These are phyloP conservation scores for Rissa tridactyla DNA, from an alignment of 2,113 vertebrate species.

Conservation along the genomic window DNA sequence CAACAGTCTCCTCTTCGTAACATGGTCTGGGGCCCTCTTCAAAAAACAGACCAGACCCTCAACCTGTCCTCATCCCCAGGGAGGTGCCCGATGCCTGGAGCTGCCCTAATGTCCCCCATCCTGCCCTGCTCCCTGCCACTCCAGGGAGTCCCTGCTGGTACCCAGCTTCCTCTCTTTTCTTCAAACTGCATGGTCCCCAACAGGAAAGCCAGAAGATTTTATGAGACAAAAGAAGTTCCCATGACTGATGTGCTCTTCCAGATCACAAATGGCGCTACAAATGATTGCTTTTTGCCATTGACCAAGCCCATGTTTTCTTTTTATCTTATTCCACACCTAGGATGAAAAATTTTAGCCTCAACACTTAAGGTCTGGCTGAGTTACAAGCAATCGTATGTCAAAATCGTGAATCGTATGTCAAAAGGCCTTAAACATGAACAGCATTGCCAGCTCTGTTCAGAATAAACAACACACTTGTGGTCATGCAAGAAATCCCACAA, in stretches of 20 bases:
- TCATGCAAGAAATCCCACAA: neutral
- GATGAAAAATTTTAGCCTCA: neutral
- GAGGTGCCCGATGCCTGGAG: fast-evolving
- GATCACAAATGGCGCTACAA: neutral
- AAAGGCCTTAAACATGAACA: neutral
- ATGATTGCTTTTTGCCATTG: neutral
- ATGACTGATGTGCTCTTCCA: neutral
- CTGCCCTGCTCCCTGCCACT: neutral
- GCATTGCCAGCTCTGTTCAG: neutral
- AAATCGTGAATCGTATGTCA: neutral
- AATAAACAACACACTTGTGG: neutral
- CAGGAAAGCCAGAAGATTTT: neutral
- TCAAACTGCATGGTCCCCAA: neutral
- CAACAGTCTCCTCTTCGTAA: neutral
- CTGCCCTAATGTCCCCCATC: neutral
- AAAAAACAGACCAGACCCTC: neutral
- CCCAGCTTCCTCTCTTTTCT: neutral
- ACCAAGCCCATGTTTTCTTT: neutral
- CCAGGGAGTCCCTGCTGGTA: neutral
- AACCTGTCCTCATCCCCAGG: neutral
- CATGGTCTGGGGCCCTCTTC: neutral
- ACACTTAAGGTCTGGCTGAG: neutral
- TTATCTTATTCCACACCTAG: neutral
- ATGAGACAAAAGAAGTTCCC: neutral
- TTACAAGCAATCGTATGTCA: neutral